Conservation (phyloP, 1,140 invertebrate species). For the Nixonia krombeini region DNA sequence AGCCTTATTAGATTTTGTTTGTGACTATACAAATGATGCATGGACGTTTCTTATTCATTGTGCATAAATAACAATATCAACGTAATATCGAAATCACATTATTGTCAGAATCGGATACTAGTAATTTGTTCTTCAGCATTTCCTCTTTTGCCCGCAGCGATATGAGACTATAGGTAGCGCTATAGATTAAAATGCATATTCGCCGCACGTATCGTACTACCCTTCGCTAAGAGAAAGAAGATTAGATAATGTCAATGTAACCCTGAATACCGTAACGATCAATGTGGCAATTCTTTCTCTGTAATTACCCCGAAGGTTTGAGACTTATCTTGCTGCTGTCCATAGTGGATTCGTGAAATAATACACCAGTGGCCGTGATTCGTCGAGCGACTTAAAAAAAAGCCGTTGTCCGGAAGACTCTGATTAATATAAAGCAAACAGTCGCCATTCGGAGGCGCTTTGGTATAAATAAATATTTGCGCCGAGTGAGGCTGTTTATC, state of each 20-base stretch:
- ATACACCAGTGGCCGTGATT: too few relatives aligned
- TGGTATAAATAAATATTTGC: slow-evolving; percentile 2
- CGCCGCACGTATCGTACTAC: slow-evolving; percentile 21
- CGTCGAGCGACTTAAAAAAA: too few relatives aligned
- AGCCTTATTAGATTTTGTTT: too few relatives aligned
- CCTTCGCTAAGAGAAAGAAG: slow-evolving; percentile 18
- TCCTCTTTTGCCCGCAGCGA: too few relatives aligned
- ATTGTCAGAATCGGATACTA: slow-evolving; percentile 37
- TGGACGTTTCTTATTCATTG: slow-evolving; percentile 12
- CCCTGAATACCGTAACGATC: too few relatives aligned
- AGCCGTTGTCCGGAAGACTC: too few relatives aligned
- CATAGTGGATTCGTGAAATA: too few relatives aligned
- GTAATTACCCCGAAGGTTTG: too few relatives aligned
- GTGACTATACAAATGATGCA: slow-evolving; percentile 2
- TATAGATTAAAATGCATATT: slow-evolving; percentile 38
- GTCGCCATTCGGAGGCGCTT: not conserved
- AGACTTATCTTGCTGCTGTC: too few relatives aligned
- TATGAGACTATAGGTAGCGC: too few relatives aligned
- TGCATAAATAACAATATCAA: slow-evolving; percentile 17
- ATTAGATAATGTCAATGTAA: slow-evolving; percentile 34
- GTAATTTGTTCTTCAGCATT: slow-evolving; percentile 42
- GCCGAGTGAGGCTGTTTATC: slow-evolving; percentile 7
- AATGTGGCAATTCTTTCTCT: too few relatives aligned
- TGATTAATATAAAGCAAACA: not conserved
- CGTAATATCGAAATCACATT: slow-evolving; percentile 19